Conservation (phyloP, 2,113 vertebrate genomes). For the Lontra canadensis region DNA sequence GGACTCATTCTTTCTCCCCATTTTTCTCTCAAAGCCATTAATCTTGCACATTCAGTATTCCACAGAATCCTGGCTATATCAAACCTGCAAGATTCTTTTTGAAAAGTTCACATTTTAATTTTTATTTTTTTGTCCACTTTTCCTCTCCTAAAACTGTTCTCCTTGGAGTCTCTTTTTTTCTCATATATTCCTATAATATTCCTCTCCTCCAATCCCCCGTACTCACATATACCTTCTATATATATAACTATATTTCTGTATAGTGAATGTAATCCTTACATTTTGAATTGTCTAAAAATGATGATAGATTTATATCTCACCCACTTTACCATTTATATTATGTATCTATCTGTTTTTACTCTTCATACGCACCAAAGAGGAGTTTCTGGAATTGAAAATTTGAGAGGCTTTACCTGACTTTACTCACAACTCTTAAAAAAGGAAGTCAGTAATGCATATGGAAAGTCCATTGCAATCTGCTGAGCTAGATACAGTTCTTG, state of each 20-base stretch:
- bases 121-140: neutral
- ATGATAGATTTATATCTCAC: neutral
- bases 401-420: neutral
- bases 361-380: neutral
- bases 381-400: neutral
- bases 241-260: neutral
- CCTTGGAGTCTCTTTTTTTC: neutral
- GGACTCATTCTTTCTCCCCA: neutral
- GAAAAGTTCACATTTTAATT: neutral
- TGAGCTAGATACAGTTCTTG: neutral
- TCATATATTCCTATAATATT: neutral
- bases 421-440: neutral
- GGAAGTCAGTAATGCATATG: neutral
- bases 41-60: neutral
- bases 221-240: neutral
- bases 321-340: neutral
- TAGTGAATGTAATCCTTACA: neutral
- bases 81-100: neutral
- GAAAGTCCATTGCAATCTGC: neutral
- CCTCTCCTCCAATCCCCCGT: accelerated
- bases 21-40: neutral
- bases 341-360: neutral
- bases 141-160: neutral
- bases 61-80: neutral
- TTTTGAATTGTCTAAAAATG: neutral